Evolutionary conservation across 2,888 invertebrate genomes (phyloP).

Genomic region (Bhutanitis thaidina): DNA sequence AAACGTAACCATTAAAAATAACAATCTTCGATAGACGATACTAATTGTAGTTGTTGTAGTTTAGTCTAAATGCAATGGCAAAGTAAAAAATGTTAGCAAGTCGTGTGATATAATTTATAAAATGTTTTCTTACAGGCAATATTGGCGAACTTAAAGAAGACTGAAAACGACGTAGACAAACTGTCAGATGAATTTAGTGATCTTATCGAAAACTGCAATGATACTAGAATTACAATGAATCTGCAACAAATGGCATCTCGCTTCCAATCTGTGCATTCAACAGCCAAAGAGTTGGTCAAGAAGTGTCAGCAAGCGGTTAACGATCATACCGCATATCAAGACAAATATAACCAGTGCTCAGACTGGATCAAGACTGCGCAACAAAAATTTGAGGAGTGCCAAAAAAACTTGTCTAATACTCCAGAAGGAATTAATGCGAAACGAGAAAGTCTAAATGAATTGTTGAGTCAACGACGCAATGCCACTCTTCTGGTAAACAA

Average conservation of each 20-base stretch:
- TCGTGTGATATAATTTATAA: background rate
- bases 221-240: slow-evolving; percentile 91
- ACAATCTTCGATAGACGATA: slow-evolving; percentile 32
- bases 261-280: slow-evolving; percentile 93
- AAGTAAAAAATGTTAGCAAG: background rate
- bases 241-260: slow-evolving; percentile 94
- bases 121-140: slow-evolving; percentile 81
- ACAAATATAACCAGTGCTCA: slow-evolving; percentile 90
- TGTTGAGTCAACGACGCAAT: slow-evolving; percentile 86
- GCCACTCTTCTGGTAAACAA: slow-evolving; percentile 88
- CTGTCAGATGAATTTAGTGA: slow-evolving; percentile 92
- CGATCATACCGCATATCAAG: slow-evolving; percentile 89
- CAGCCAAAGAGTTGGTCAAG: slow-evolving; percentile 93
- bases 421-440: slow-evolving; percentile 85
- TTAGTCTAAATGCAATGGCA: slow-evolving; percentile 46
- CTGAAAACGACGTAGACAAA: slow-evolving; percentile 92
- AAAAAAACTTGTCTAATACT: slow-evolving; percentile 81
- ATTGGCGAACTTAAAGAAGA: slow-evolving; percentile 87
- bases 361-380: slow-evolving; percentile 90
- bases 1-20: slow-evolving; percentile 10
- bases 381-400: slow-evolving; percentile 84
- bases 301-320: slow-evolving; percentile 94
- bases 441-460: slow-evolving; percentile 84
- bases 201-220: slow-evolving; percentile 90
- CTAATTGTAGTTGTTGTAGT: slow-evolving; percentile 73